Evolutionary conservation across 2,888 invertebrate genomes (phyloP), one percentile per base, ranked within the genome.

Genomic region (Gasteruption jaculator): DNA sequence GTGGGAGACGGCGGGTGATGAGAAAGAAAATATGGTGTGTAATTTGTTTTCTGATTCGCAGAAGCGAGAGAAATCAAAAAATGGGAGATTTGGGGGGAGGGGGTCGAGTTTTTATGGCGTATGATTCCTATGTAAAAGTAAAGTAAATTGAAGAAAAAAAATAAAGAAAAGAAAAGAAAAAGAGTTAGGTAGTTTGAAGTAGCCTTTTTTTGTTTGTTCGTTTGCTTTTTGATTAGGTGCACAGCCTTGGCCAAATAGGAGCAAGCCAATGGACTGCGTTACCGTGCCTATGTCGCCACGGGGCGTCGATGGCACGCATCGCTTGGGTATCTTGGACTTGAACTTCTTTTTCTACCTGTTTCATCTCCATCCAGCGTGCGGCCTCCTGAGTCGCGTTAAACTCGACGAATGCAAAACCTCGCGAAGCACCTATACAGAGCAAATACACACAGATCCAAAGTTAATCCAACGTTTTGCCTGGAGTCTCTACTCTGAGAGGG

Each of bases 281-380:
- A 68, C 68, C 65, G 60, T 65, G 65, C 67, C 66, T 58, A n/a
- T 61, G 65, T 58, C 68, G 67, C 70, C 68, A 69, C 70, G 66
- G 63, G 69, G 68, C 68, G 65, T 63, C 61, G 65, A 57, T 65
- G 65, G 63, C 65, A 63, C 67, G 60, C 65, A 65, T 68, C 65
- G 61, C 63, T 60, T 58, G 64, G 63, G 63, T 60, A 60, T 61
- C 61, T 65, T 63, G 65, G 63, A 57, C 65, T n/a, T n/a, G n/a
- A 61, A 67, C 66, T 66, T 65, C 66, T 58, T 60, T 54, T 70
- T 68, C 70, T 82, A 87, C 88, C 84, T 91, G 86, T 79, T 88
- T 89, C 76, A 82, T 78, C 73, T 91, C 90, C 87, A 92, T 91
- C 90, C 91, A 91, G 72, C 82, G 82, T 72, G 82, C 82, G 68